Conservation (phyloP, 2,797 vertebrate genomes). For the Onychomys torridus region DNA sequence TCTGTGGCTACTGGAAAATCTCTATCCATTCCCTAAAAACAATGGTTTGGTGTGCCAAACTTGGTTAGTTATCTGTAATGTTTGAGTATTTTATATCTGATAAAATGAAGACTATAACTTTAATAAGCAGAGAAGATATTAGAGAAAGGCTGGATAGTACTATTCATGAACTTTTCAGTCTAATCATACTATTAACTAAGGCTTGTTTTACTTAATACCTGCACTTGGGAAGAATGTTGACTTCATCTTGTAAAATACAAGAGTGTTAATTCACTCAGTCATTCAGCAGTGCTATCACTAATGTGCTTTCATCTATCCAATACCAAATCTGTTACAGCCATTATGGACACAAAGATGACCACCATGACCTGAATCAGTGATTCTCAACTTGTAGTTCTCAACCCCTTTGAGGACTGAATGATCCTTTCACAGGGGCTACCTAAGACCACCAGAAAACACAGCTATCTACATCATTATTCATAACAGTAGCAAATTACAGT, state of each 20-base stretch:
- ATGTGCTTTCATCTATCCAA: background rate
- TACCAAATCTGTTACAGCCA: background rate
- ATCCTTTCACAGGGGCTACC: background rate
- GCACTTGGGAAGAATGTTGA: background rate
- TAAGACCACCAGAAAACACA: background rate
- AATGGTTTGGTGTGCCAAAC: background rate
- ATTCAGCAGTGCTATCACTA: background rate
- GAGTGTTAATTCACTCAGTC: background rate
- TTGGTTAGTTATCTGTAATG: background rate
- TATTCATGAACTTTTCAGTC: background rate
- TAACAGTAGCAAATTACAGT: no score
- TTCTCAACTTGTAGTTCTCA: background rate
- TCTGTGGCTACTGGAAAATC: background rate
- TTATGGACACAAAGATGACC: background rate
- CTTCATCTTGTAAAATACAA: background rate
- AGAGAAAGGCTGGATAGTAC: background rate
- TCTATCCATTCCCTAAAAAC: background rate
- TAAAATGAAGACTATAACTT: constrained; percentile 19
- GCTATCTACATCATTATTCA: background rate
- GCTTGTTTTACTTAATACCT: background rate
- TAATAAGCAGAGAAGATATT: constrained; percentile 2
- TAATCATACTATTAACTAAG: background rate
- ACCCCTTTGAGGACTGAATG: background rate
- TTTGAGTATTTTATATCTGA: background rate
- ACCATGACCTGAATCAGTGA: background rate